Conservation (phyloP, 2,888 invertebrate species). For the Thecophora atra region DNA sequence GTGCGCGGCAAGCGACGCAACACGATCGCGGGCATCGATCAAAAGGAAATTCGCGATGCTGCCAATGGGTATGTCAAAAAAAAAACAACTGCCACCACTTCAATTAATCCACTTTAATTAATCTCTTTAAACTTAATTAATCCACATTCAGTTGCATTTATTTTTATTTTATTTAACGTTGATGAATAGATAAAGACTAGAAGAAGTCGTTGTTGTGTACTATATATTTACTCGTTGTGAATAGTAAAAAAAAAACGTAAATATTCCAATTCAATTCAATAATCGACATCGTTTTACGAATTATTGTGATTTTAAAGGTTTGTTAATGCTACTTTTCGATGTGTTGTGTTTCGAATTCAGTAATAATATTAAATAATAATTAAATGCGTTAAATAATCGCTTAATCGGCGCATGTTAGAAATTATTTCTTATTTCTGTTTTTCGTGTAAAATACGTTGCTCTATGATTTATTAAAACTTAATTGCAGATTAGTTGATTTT, state of each 20-base stretch:
- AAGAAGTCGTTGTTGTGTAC: constrained; percentile 18
- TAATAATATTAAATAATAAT: neutral
- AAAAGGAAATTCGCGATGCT: constrained; percentile 87
- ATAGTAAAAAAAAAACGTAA: no score
- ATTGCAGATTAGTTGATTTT: constrained; percentile 30
- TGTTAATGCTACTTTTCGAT: constrained; percentile 60
- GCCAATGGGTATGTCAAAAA: constrained; percentile 79
- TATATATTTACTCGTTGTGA: no score
- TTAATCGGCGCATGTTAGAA: constrained; percentile 38
- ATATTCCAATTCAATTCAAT: neutral
- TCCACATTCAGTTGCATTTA: constrained; percentile 25
- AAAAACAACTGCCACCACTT: neutral
- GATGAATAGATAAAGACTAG: neutral
- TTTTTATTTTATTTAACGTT: constrained; percentile 1
- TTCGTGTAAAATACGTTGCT: constrained; percentile 42
- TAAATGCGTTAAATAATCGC: constrained; percentile 15
- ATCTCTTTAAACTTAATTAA: neutral
- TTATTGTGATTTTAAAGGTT: constrained; percentile 55
- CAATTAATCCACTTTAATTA: neutral
- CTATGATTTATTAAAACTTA: constrained; percentile 16
- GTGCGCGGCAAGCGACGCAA: constrained; percentile 86
- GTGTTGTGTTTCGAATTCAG: constrained; percentile 12
- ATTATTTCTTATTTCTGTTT: constrained; percentile 25
- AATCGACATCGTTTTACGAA: constrained; percentile 42
- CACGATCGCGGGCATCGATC: constrained; percentile 90